Percentiles rank a stretch among this genome's conserved stretches.
phyloP scores from a whole-genome alignment of 2,888 invertebrate species.

The Xestia c-nigrum region DNA sequence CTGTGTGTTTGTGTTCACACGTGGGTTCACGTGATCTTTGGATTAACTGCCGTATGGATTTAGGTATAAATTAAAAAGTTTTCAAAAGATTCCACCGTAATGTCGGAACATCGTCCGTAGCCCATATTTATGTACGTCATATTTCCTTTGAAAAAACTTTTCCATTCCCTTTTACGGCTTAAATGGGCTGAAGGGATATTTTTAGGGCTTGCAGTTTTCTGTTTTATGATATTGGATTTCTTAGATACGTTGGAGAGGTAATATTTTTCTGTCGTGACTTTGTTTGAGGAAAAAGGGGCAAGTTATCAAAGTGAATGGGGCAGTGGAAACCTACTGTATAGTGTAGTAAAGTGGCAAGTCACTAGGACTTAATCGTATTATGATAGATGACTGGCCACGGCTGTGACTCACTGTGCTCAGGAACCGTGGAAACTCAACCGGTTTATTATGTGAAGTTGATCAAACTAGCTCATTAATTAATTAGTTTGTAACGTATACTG shows the following conservation, averaged over 20 bases:
- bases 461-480: conserved; percentile 53
- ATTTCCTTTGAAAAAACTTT: conserved; percentile 82
- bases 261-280: conserved; percentile 55
- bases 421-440: conserved; percentile 55
- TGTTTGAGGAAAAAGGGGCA: conserved; percentile 52
- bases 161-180: conserved; percentile 81
- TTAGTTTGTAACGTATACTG: conserved; percentile 32
- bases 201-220: conserved; percentile 78
- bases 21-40: conserved; percentile 53
- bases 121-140: conserved; percentile 85
- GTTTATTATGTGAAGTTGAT: conserved; percentile 44
- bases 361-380: conserved; percentile 71
- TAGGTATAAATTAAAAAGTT: conserved; percentile 73
- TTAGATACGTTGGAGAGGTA: conserved; percentile 55
- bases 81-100: conserved; percentile 73
- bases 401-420: conserved; percentile 73
- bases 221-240: conserved; percentile 81
- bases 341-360: conserved; percentile 66
- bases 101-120: conserved; percentile 83
- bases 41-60: conserved; percentile 66
- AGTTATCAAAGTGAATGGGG: conserved; percentile 46
- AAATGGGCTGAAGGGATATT: conserved; percentile 80
- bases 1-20: conserved; percentile 51
- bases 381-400: conserved; percentile 75
- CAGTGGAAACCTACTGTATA: conserved; percentile 17